Conservation (phyloP, 2,113 vertebrate genomes). For the Argyrosomus japonicus region DNA sequence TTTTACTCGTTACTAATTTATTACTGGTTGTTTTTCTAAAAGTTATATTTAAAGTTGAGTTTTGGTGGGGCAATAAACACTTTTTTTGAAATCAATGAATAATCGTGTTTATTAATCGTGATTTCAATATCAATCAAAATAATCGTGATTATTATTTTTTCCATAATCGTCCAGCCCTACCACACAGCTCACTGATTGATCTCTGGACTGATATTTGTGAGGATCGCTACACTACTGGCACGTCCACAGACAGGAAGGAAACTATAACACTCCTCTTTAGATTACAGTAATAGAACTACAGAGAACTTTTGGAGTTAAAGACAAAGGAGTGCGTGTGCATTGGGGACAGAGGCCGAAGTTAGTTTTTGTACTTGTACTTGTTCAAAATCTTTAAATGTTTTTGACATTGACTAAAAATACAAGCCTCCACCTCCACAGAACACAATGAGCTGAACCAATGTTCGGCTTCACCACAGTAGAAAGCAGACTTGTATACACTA, state of each 20-base stretch:
- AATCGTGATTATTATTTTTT: too few relatives aligned
- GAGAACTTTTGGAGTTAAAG: neutral
- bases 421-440: slow-evolving; percentile 1
- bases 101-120: too few relatives aligned
- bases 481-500: neutral
- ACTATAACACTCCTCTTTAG: neutral
- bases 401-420: neutral
- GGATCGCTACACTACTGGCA: neutral
- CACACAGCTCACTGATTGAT: neutral
- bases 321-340: neutral
- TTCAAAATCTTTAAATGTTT: neutral
- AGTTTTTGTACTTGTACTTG: neutral
- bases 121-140: too few relatives aligned
- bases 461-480: neutral
- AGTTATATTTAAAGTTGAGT: too few relatives aligned
- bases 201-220: slow-evolving; percentile 1
- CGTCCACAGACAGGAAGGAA: neutral
- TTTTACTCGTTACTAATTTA: too few relatives aligned
- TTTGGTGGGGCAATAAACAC: too few relatives aligned
- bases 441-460: neutral
- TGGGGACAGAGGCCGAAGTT: neutral
- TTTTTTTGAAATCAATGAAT: too few relatives aligned
- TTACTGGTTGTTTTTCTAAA: too few relatives aligned
- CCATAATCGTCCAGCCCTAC: too few relatives aligned
- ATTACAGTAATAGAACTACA: neutral